Conservation (phyloP, 2,113 vertebrate species). For the Pimephales promelas region DNA sequence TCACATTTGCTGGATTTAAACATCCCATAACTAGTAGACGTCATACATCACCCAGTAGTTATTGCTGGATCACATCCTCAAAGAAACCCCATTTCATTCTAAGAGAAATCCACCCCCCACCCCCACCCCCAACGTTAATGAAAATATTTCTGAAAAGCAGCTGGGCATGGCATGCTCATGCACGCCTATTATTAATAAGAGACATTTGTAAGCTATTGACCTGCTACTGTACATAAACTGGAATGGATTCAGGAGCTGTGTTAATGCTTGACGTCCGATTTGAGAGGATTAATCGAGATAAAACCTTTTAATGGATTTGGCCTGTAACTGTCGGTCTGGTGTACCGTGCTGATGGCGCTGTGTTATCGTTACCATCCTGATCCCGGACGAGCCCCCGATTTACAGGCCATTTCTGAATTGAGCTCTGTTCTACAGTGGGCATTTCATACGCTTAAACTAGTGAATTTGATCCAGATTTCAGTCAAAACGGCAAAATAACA, state of each 20-base stretch:
- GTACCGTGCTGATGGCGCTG: not conserved
- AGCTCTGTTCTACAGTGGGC: not conserved
- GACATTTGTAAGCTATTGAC: not conserved
- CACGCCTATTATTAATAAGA: constrained; percentile 35
- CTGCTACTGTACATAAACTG: constrained; percentile 14
- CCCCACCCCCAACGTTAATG: not conserved
- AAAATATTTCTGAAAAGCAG: constrained; percentile 19
- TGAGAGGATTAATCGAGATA: not conserved
- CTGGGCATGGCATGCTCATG: constrained; percentile 34
- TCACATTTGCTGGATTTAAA: constrained; percentile 42
- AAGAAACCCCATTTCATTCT: not conserved
- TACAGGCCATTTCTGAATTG: not conserved
- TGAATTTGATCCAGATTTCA: not conserved
- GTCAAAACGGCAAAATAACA: not conserved
- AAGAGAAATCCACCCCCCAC: not conserved
- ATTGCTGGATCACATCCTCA: constrained; percentile 41
- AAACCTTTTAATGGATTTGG: not conserved
- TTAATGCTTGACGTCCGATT: not conserved
- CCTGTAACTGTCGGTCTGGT: not conserved
- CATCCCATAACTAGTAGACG: constrained; percentile 1
- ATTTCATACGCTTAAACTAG: not conserved
- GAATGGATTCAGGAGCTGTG: not conserved
- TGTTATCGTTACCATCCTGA: not conserved
- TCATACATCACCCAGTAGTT: constrained; percentile 36
- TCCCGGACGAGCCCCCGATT: not conserved